Evolutionary conservation across 2,797 vertebrate genomes (phyloP).

Genomic region (Dromococcyx pavoninus): DNA sequence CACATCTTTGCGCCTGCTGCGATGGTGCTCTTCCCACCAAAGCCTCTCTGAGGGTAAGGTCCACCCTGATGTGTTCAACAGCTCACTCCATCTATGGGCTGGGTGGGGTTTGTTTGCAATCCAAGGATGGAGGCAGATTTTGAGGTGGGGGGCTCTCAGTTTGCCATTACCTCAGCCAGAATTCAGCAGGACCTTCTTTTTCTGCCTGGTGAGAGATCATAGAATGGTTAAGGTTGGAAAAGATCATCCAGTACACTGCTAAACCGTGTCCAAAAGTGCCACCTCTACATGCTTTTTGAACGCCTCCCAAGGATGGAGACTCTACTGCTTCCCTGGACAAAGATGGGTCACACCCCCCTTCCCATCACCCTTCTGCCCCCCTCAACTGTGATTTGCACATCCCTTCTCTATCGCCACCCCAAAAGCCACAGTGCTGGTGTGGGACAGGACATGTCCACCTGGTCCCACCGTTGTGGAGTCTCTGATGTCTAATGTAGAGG

Average conservation of each 20-base stretch:
- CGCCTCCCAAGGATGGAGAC: too few species aligned
- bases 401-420: neutral
- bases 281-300: too few species aligned
- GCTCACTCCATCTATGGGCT: neutral
- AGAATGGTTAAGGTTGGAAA: too few species aligned
- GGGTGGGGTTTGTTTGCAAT: neutral
- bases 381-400: neutral
- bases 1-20: neutral
- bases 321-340: neutral
- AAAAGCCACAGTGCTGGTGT: neutral
- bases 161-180: neutral
- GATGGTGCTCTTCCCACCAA: fast-evolving
- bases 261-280: too few species aligned
- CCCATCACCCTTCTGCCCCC: neutral
- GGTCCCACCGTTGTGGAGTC: neutral
- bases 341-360: neutral
- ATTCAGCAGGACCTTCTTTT: neutral
- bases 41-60: neutral
- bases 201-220: neutral
- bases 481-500: neutral
- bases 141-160: neutral
- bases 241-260: too few species aligned
- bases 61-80: fast-evolving
- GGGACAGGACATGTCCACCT: neutral
- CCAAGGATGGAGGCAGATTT: too few species aligned